These are phyloP conservation scores for Podarcis muralis DNA, from an alignment of 2,113 vertebrate genomes.

Conservation along the genomic window DNA sequence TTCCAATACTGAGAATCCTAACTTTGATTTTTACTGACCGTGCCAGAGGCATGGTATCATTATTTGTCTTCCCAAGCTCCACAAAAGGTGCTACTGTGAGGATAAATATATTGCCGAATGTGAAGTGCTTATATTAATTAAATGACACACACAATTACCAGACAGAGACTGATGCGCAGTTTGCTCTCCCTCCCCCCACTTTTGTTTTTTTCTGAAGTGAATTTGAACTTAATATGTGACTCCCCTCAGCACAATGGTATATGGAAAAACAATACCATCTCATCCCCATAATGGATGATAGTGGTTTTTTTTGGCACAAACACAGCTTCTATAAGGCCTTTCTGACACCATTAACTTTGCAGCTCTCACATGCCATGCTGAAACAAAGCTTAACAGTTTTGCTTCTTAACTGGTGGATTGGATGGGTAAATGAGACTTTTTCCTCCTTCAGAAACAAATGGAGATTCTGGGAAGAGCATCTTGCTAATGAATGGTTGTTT, in stretches of 20 bases:
- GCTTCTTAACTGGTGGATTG: slow-evolving; percentile 6
- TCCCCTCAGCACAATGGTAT: neutral
- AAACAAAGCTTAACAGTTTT: slow-evolving; percentile 8
- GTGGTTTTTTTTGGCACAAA: neutral
- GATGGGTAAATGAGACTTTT: neutral
- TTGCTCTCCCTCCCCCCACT: neutral
- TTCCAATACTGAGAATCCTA: neutral
- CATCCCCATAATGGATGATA: neutral
- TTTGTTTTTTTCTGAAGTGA: neutral
- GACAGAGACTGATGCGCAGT: neutral
- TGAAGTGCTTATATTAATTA: slow-evolving; percentile 3
- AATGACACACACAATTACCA: neutral
- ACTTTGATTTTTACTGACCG: neutral
- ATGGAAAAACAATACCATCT: neutral
- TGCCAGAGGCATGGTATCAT: neutral
- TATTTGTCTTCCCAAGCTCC: neutral
- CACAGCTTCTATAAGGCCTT: neutral
- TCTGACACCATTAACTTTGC: slow-evolving; percentile 21
- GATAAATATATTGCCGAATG: neutral
- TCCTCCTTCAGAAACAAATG: neutral
- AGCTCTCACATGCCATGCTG: neutral
- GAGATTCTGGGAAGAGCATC: slow-evolving; percentile 7
- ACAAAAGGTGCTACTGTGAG: neutral
- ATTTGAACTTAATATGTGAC: neutral
- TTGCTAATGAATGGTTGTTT: slow-evolving; percentile 1